Evolutionary conservation across 2,797 vertebrate species (phyloP), one percentile per base, ranked within the genome.

Genomic region (Schizopygopsis malacanthus): DNA sequence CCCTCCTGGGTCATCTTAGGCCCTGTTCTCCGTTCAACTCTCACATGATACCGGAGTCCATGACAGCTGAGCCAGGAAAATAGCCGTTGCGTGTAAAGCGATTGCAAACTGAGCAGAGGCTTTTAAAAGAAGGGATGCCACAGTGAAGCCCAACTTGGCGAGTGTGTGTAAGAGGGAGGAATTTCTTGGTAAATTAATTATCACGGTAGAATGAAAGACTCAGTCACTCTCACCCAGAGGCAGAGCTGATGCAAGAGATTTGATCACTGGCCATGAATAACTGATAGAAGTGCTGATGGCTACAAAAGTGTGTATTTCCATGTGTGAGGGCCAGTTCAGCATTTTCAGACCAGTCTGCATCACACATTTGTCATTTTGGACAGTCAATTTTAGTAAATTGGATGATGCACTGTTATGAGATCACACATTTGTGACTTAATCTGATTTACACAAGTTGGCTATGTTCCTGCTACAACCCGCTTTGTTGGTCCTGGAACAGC

Each of bases 101-200:
- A 75, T 43, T 39, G 25, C 65, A 82, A 79, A 61, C 73, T 52
- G 16, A 59, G 39, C 28, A 11, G 65, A 84, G 82, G 18, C 65
- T 50, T 86, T 83, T 10, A 45, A 61, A 41, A 11, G 41, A 37
- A 7, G 54, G 33, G 56, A 37, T 45, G 76, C 61, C 45, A 65
- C 67, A 33, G 50, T 16, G 25, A 43, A n/a, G 67, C 54, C 56
- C 37, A 43, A 45, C 88, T 88, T 85, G 50, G 87, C 25, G 65
- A 84, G 89, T 59, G 83, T 70, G 45, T 41, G 80, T 18, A 39
- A 81, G 22, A 61, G 4, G 52, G 71, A 37, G 45, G 84, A 45
- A 75, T 91, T 85, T 77, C 80, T 9, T 90, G 90, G 79, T 90
- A 79, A 88, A 90, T 93, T 90, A 92, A 94, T 95, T 92, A 94